Percentiles rank a stretch among this genome's conserved stretches.
phyloP scores from a whole-genome alignment of 2,888 invertebrate genomes.

The Tenthredo distinguenda region DNA sequence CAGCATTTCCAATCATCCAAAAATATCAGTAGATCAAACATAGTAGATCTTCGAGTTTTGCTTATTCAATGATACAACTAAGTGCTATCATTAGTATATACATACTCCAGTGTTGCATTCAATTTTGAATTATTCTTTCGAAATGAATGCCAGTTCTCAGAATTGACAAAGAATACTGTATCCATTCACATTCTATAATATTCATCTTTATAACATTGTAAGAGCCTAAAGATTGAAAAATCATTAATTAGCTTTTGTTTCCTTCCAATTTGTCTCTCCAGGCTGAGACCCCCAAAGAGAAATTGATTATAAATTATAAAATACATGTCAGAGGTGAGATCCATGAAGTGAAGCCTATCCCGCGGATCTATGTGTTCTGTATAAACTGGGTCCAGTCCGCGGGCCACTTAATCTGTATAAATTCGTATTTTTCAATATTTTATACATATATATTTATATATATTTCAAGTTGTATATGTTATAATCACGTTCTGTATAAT shows the following conservation, averaged over 20 bases:
- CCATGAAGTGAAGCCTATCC: slow-evolving; percentile 41
- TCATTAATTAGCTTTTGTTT: not conserved
- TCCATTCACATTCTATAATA: not conserved
- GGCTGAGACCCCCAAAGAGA: not conserved
- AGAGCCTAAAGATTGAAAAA: not conserved
- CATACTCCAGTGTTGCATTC: not conserved
- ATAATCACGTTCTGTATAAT: slow-evolving; percentile 48
- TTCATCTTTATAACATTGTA: not conserved
- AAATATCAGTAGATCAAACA: slow-evolving; percentile 6
- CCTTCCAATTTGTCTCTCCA: slow-evolving; percentile 13
- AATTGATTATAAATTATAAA: slow-evolving; percentile 18
- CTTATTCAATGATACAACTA: not conserved
- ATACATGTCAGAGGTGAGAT: slow-evolving; percentile 42
- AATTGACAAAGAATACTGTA: not conserved
- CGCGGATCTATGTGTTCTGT: slow-evolving; percentile 54
- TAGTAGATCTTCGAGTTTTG: not conserved
- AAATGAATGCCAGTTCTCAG: not conserved
- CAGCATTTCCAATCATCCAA: slow-evolving; percentile 8
- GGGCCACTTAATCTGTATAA: slow-evolving; percentile 63
- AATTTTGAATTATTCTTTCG: not conserved
- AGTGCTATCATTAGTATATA: not conserved
- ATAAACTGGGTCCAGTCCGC: slow-evolving; percentile 55
- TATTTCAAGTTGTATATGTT: slow-evolving; percentile 50
- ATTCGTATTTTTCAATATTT: slow-evolving; percentile 59
- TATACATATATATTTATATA: slow-evolving; percentile 58